Evolutionary conservation across 2,113 vertebrate species (phyloP).

Genomic region (Leuciscus idus): DNA sequence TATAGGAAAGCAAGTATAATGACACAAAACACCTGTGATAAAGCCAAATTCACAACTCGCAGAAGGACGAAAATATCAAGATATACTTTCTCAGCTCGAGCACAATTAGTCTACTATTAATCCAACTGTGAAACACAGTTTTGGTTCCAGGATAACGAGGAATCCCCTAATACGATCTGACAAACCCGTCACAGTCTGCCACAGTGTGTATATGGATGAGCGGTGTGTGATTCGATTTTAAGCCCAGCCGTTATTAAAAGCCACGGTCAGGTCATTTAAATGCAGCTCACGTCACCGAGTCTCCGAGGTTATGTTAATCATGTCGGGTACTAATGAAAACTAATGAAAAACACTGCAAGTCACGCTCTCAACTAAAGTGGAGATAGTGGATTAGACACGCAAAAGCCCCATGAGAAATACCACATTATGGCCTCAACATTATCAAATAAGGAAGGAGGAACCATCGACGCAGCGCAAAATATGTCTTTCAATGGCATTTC

Average conservation of each 20-base stretch:
- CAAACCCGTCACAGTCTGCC: not conserved
- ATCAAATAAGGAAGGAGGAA: not conserved
- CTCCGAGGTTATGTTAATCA: slow-evolving; percentile 25
- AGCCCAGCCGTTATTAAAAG: slow-evolving; percentile 3
- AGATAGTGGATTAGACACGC: slow-evolving; percentile 4
- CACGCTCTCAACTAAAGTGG: slow-evolving; percentile 7
- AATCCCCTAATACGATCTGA: not conserved
- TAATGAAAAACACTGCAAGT: slow-evolving; percentile 36
- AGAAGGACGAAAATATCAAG: not conserved
- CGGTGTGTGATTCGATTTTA: not conserved
- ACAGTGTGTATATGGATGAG: not conserved
- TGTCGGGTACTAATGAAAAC: not conserved
- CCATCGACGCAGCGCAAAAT: not conserved
- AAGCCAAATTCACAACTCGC: not conserved
- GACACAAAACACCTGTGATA: not conserved
- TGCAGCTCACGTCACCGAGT: not conserved
- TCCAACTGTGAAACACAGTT: not conserved
- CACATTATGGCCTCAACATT: slow-evolving; percentile 11
- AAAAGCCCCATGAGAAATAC: not conserved
- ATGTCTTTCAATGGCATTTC: not conserved
- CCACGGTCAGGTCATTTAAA: slow-evolving; percentile 27
- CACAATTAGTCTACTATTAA: not conserved
- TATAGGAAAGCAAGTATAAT: not conserved
- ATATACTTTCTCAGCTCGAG: not conserved
- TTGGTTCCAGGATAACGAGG: too few species aligned